phyloP scores from a whole-genome alignment of 1,140 invertebrate species.

The Drosophila grimshawi region DNA sequence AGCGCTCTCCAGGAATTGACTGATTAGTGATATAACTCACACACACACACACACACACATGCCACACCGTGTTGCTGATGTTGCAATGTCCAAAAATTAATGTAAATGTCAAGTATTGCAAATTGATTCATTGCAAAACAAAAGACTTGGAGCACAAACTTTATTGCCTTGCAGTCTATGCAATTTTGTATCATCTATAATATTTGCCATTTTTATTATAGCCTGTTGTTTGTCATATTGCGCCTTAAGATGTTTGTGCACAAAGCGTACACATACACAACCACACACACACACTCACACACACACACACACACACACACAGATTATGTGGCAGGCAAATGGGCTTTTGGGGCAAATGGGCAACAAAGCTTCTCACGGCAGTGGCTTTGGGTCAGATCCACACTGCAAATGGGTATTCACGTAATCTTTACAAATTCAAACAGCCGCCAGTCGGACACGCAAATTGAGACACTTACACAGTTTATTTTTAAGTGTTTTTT shows the following conservation, averaged over 20 bases:
- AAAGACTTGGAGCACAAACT: constrained; percentile 74
- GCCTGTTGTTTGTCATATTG: constrained; percentile 1
- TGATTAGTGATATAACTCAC: not conserved
- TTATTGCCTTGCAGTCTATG: constrained; percentile 7
- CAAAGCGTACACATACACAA: not conserved
- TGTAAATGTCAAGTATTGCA: constrained; percentile 23
- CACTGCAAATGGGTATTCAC: constrained; percentile 48
- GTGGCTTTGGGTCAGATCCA: constrained; percentile 18
- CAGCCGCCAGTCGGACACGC: constrained; percentile 33
- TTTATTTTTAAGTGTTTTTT: constrained; percentile 17
- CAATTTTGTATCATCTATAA: constrained; percentile 25
- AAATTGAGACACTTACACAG: constrained; percentile 70
- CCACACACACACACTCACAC: constrained; percentile 11
- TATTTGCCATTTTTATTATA: constrained; percentile 41
- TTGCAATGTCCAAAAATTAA: not conserved
- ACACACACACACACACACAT: constrained; percentile 4
- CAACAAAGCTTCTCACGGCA: constrained; percentile 30
- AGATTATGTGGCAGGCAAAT: not conserved
- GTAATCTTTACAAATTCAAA: constrained; percentile 39
- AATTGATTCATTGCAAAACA: constrained; percentile 52
- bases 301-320: constrained; percentile 6
- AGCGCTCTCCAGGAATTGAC: too few relatives aligned
- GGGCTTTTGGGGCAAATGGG: constrained; percentile 12
- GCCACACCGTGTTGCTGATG: not conserved
- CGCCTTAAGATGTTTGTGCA: constrained; percentile 20